Evolutionary conservation across 2,888 invertebrate genomes (phyloP), one percentile per base, ranked within the genome.

Genomic region (Rhimphoctona megacephalus): DNA sequence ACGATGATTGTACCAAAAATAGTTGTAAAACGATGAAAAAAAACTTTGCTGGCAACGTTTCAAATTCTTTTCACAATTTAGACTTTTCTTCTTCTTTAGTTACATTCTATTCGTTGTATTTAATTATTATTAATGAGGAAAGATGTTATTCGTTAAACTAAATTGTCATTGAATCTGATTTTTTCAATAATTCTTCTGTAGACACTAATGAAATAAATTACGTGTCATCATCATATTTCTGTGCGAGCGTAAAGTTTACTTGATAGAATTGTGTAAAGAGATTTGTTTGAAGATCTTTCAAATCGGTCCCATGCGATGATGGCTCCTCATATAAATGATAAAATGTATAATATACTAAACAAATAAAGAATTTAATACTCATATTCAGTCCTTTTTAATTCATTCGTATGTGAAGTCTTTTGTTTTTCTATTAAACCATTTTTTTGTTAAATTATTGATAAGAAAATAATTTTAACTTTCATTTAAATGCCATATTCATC

Each of bases 241-340:
- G 61, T 81, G 79, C 49, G 64, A 64, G 70, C 79, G 83, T 74
- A 52, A 83, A 77, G 67, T 73, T 25, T 30, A 33, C 11, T 33
- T 25, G 33, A 61, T 67, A 80, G 30, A 54, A 52, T 80, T 78
- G 83, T 87, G 78, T 78, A 80, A 73, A 77, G 74, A 73, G 22
- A 70, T 79, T 33, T 14, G 39, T 57, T 61, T 52, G 69, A 70
- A 82, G 46, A 46, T 52, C 81, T 77, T 49, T 39, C 39, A 72
- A 74, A 43, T 76, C 54, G 73, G 43, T 30, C 39, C 25, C 52
- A 7, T 3, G 19, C 33, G 54, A 54, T 33, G 57, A 57, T 69
- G 74, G 61, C 33, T 64, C 30, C 19, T 57, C 14, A 74, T n/a
- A 69, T 67, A 61, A 33, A 69, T 57, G 77, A 57, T 52, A 25